A percentile compares a stretch with the other conserved stretches of the same genome.
phyloP scores from a whole-genome alignment of 92 coral and sea anemone species.

The Pocillopora meandrina region DNA sequence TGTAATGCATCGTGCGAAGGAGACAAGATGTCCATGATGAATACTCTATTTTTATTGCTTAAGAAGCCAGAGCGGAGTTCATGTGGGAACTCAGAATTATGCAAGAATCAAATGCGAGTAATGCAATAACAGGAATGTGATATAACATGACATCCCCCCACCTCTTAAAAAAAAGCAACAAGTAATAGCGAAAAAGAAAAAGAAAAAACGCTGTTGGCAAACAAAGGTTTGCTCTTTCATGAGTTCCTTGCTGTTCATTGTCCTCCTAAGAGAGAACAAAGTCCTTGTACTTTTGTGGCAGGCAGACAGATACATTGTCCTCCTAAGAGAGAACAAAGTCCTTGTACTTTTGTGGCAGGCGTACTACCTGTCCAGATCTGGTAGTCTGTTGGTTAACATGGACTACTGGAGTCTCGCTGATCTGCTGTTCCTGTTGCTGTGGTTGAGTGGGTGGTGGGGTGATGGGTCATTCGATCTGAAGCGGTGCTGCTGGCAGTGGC shows the following conservation, averaged over 20 bases:
- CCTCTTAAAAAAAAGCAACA: not conserved
- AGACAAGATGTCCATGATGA: slow-evolving; percentile 1
- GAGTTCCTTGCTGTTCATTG: not conserved
- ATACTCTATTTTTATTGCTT: not conserved
- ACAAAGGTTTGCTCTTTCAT: slow-evolving; percentile 12
- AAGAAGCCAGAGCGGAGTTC: not conserved
- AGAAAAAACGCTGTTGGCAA: not conserved
- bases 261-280: slow-evolving; percentile 11
- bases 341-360: slow-evolving; percentile 14
- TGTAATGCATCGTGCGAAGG: not conserved
- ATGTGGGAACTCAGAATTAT: not conserved
- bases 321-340: slow-evolving; percentile 11
- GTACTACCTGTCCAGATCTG: not conserved
- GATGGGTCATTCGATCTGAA: slow-evolving; percentile 3
- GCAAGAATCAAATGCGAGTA: not conserved
- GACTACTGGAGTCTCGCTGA: not conserved
- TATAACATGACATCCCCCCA: slow-evolving; percentile 15
- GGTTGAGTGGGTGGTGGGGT: slow-evolving; percentile 20
- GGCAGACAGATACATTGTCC: slow-evolving; percentile 10
- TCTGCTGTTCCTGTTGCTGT: not conserved
- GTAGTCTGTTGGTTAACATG: not conserved
- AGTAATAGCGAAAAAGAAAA: not conserved
- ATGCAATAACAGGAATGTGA: slow-evolving; percentile 5
- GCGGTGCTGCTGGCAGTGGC: slow-evolving; percentile 16
- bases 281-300: slow-evolving; percentile 17